Evolutionary conservation across 2,888 invertebrate genomes (phyloP).

Genomic region (Tanytarsus gracilentus): DNA sequence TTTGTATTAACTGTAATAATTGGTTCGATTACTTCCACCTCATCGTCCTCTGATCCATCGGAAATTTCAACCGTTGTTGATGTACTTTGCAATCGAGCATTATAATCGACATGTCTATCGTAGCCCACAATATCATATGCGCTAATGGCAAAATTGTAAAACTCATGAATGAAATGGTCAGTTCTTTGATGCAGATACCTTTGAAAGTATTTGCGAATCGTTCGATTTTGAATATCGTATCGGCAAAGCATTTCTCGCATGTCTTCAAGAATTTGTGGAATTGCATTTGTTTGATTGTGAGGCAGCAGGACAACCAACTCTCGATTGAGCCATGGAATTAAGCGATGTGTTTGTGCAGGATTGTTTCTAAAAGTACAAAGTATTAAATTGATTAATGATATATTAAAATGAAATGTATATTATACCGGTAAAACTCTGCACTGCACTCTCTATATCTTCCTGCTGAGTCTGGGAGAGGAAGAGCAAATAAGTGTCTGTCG

Average conservation of each 20-base stretch:
- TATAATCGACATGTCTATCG: slow-evolving; percentile 61
- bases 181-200: slow-evolving; percentile 63
- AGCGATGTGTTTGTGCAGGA: slow-evolving; percentile 68
- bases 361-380: slow-evolving; percentile 52
- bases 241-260: slow-evolving; percentile 61
- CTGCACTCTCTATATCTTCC: slow-evolving; percentile 64
- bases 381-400: slow-evolving; percentile 7
- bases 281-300: slow-evolving; percentile 53
- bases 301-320: slow-evolving; percentile 68
- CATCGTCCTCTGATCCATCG: slow-evolving; percentile 41
- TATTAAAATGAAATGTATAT: neutral
- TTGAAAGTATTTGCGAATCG: slow-evolving; percentile 60
- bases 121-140: slow-evolving; percentile 81
- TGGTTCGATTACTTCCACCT: slow-evolving; percentile 18
- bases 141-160: slow-evolving; percentile 76
- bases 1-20: too few relatives aligned
- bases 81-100: slow-evolving; percentile 48
- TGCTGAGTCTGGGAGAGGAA: slow-evolving; percentile 58
- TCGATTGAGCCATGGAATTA: slow-evolving; percentile 81
- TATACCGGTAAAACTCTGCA: slow-evolving; percentile 65
- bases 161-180: slow-evolving; percentile 82
- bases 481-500: slow-evolving; percentile 64
- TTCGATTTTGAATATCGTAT: slow-evolving; percentile 50
- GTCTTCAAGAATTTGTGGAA: slow-evolving; percentile 56
- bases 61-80: slow-evolving; percentile 49